phyloP scores from a whole-genome alignment of 2,888 invertebrate genomes.

The Drosophila mayaguana region DNA sequence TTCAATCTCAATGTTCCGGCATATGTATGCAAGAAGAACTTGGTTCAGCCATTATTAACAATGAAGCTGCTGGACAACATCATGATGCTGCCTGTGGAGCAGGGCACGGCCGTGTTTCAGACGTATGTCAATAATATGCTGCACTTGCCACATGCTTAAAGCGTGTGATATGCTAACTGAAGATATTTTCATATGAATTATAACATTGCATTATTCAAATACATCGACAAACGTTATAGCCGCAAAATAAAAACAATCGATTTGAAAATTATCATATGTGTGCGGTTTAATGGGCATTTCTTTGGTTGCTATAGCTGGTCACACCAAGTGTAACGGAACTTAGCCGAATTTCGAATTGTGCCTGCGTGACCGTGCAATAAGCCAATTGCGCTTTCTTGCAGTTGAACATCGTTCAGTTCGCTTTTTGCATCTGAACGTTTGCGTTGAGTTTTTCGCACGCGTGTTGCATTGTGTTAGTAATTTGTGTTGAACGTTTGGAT shows the following conservation, averaged over 20 bases:
- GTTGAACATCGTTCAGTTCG: slow-evolving; percentile 57
- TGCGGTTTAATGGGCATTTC: slow-evolving; percentile 6
- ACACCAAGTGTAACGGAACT: slow-evolving; percentile 40
- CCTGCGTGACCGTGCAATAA: slow-evolving; percentile 3
- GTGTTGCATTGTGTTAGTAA: slow-evolving; percentile 19
- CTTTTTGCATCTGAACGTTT: slow-evolving; percentile 48
- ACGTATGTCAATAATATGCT: neutral
- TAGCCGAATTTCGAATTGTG: slow-evolving; percentile 32
- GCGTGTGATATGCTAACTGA: neutral
- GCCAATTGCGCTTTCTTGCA: slow-evolving; percentile 8
- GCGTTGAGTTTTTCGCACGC: slow-evolving; percentile 24
- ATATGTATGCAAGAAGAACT: slow-evolving; percentile 10
- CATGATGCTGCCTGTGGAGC: slow-evolving; percentile 14
- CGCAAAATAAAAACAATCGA: neutral
- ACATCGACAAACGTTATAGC: neutral
- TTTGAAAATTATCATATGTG: neutral
- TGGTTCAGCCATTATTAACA: slow-evolving; percentile 23
- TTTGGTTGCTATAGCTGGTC: neutral
- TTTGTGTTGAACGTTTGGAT: slow-evolving; percentile 24
- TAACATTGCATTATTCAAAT: no score
- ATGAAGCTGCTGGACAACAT: slow-evolving; percentile 33
- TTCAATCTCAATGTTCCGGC: slow-evolving; percentile 22
- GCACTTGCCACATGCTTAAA: neutral
- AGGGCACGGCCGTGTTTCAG: neutral
- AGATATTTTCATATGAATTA: neutral